Base-by-base conservation (phyloP, 2,113 vertebrate genomes). In the Eonycteris spelaea region DNA sequence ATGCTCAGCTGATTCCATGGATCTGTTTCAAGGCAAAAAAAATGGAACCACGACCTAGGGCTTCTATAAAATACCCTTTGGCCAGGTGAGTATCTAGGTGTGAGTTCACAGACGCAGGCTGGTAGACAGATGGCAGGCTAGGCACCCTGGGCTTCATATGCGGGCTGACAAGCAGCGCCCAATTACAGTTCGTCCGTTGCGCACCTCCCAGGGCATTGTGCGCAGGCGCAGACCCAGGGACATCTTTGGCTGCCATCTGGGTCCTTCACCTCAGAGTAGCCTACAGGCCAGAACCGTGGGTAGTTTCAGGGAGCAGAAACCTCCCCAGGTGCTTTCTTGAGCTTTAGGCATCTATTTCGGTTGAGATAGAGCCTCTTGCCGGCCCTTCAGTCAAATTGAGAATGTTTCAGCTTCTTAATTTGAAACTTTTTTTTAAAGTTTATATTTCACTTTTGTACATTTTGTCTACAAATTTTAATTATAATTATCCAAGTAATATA, bases 391-490 rank as follows among this genome's bases (percentile, higher is more conserved):
- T 88, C 73, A 93, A 48, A 90, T n/a, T 79, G 59, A 16, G 8
- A 59, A 83, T 83, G 61, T 94, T 97, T 93, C 57, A 71, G 63
- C 79, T 91, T 91, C 18, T 18, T 35, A 55, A 78, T 90, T 91
- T 83, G 92, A 95, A 96, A 19, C 10, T 9, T 90, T 45, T 97
- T 85, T 82, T 55, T 90, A 45, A 84, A 61, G 40, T 80, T 71
- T 83, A 57, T 28, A 74, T 91, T 96, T 87, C 88, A 84, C 7
- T 35, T 92, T 22, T 89, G 28, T 15, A 78, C 7, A 65, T 96
- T 88, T 94, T 89, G 93, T 90, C 93, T 94, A 35, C 7, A 95
- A 18, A 57, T 90, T 94, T 77, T 63, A 95, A 79, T 85, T 70
- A 48, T 74, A 95, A 38, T 71, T 59, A 90, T 89, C 22, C 51